Conservation (phyloP, 2,888 invertebrate genomes). For the Drosophila kuntzei region DNA sequence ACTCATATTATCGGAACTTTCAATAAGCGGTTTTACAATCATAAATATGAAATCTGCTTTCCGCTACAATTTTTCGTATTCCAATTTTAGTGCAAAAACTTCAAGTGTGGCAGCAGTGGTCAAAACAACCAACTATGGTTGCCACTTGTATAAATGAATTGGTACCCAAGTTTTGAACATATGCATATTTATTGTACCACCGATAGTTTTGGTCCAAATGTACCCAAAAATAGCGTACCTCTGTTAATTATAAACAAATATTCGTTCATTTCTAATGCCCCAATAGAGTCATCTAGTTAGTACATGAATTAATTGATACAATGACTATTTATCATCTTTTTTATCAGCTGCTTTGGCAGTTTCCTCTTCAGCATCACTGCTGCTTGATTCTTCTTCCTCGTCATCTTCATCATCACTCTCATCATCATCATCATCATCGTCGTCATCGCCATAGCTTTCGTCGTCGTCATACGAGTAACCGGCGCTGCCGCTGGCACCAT, state of each 20-base stretch:
- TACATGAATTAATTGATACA: conserved; percentile 8
- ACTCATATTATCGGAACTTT: no score
- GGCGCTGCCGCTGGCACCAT: conserved; percentile 86
- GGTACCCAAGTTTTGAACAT: not conserved
- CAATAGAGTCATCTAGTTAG: conserved; percentile 25
- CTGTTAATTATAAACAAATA: not conserved
- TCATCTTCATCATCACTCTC: conserved; percentile 66
- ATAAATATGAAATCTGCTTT: no score
- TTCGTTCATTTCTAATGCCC: not conserved
- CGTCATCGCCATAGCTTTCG: conserved; percentile 66
- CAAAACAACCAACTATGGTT: not conserved
- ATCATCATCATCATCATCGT: conserved; percentile 71
- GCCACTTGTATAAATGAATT: not conserved
- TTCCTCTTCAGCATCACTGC: conserved; percentile 75
- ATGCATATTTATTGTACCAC: not conserved
- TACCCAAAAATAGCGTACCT: not conserved
- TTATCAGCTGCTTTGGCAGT: conserved; percentile 44
- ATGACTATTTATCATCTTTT: conserved; percentile 54
- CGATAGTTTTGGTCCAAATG: not conserved
- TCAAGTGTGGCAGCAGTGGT: no score
- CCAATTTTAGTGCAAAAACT: no score
- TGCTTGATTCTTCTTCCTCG: conserved; percentile 63
- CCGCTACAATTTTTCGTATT: no score
- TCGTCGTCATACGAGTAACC: conserved; percentile 84
- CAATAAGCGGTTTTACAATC: no score